Evolutionary conservation across 2,888 invertebrate genomes (phyloP).

Genomic region (Eumerus sabulonum): DNA sequence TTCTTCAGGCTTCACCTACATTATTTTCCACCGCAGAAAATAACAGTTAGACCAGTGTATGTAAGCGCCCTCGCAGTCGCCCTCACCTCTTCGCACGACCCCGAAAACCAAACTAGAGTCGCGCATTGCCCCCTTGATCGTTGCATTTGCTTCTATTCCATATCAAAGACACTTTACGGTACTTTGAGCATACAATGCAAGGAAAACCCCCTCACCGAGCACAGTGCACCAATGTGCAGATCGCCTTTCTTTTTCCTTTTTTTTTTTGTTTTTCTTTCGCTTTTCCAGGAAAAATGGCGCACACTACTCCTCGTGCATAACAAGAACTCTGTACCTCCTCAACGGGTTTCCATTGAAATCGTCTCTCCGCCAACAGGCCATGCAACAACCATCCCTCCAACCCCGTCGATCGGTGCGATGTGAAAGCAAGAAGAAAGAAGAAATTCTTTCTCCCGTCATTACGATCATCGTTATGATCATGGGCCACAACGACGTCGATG

Average conservation of each 20-base stretch:
- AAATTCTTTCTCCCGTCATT: slow-evolving; percentile 66
- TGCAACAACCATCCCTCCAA: slow-evolving; percentile 8
- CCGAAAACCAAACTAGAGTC: too few relatives aligned
- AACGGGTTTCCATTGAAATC: slow-evolving; percentile 65
- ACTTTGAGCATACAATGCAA: slow-evolving; percentile 63
- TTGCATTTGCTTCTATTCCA: slow-evolving; percentile 52
- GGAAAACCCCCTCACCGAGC: slow-evolving; percentile 32
- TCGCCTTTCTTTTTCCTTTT: slow-evolving; percentile 69
- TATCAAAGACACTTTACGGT: slow-evolving; percentile 66
- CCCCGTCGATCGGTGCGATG: slow-evolving; percentile 18
- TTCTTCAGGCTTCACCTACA: slow-evolving; percentile 68
- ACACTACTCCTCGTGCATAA: slow-evolving; percentile 65
- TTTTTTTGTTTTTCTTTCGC: too few relatives aligned
- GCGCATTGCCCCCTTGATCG: too few relatives aligned
- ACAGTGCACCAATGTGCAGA: slow-evolving; percentile 30
- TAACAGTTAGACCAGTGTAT: slow-evolving; percentile 55
- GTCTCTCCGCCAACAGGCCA: too few relatives aligned
- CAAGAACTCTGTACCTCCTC: slow-evolving; percentile 48
- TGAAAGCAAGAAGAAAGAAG: slow-evolving; percentile 60
- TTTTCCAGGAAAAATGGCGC: slow-evolving; percentile 68
- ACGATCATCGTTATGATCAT: slow-evolving; percentile 48
- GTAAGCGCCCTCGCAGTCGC: slow-evolving; percentile 31
- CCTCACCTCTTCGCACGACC: too few relatives aligned
- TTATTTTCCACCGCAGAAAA: slow-evolving; percentile 65
- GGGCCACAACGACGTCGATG: slow-evolving; percentile 36